Evolutionary conservation across 2,888 invertebrate genomes (phyloP).

Genomic region (Willowsia nigromaculata): DNA sequence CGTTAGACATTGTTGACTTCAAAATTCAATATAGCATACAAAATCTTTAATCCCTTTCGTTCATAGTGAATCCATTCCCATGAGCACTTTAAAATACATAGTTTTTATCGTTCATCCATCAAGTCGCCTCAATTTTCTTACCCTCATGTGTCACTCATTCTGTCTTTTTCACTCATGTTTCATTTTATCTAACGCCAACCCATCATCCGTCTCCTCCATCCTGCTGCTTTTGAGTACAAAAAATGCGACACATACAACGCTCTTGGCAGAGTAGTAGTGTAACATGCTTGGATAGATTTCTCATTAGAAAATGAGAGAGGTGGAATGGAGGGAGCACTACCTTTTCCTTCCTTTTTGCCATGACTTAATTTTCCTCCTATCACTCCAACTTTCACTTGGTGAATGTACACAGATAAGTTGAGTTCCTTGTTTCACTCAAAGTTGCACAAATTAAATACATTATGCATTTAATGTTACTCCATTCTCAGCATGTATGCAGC

Average conservation of each 20-base stretch:
- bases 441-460: conserved; percentile 11
- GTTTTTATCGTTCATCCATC: not conserved
- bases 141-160: not conserved
- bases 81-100: too few species aligned
- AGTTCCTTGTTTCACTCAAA: not conserved
- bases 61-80: not conserved
- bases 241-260: not conserved
- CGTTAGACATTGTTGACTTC: too few species aligned
- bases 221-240: not conserved
- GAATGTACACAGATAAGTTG: not conserved
- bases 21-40: too few species aligned
- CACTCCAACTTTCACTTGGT: not conserved
- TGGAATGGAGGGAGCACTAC: not conserved
- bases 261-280: not conserved
- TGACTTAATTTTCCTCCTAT: not conserved
- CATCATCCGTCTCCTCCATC: not conserved
- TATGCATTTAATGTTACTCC: conserved; percentile 17
- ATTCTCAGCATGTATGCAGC: not conserved
- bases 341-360: not conserved
- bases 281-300: not conserved
- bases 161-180: not conserved
- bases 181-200: not conserved
- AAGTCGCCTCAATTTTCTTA: not conserved
- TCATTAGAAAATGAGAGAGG: not conserved
- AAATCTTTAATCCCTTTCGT: too few species aligned